Evolutionary conservation across 2,888 invertebrate genomes (phyloP), one percentile per base, ranked within the genome.

Genomic region (Tricholauxania praeusta): DNA sequence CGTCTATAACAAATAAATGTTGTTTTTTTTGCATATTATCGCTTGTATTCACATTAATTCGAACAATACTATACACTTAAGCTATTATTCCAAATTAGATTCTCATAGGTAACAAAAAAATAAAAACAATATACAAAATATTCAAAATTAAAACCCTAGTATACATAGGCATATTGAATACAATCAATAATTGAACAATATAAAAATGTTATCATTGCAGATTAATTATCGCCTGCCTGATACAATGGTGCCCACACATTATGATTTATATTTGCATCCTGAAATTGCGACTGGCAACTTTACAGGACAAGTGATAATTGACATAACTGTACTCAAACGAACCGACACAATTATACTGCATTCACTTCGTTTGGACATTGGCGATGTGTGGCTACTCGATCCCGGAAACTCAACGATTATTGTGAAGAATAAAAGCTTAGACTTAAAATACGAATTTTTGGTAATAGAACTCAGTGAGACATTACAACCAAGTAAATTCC

Each of bases 211-310:
- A 53, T 51, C 49, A 32, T 71, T 75, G 12, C 76, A 85, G 79
- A 82, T 83, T 4, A 74, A 86, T 49, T 87, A 86, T 76, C 83
- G 91, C 10, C 84, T 95, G 14, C 92, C 93, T 1, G 86, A 85
- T 51, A 83, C 89, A 55, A 86, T 93, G 0, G 82, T 87, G 48
- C 95, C 95, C 0, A 80, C 84, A 19, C 89, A 91, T 75, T 96
- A 96, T 83, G 91, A 92, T 79, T 86, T 96, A 5, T 88, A 88
- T 66, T 85, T 95, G 49, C 87, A 90, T 81, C 95, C 95, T 0
- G 87, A 93, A 79, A 87, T 93, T 75, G 85, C 89, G 76, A 82
- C 89, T 80, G 90, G 89, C 73, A 82, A 80, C 14, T 92, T 91
- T 78, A 80, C 76, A 60, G 95, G 94, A 15, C 87, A 85, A 67